Conservation (phyloP, 2,113 vertebrate genomes). For the Lates calcarifer region DNA sequence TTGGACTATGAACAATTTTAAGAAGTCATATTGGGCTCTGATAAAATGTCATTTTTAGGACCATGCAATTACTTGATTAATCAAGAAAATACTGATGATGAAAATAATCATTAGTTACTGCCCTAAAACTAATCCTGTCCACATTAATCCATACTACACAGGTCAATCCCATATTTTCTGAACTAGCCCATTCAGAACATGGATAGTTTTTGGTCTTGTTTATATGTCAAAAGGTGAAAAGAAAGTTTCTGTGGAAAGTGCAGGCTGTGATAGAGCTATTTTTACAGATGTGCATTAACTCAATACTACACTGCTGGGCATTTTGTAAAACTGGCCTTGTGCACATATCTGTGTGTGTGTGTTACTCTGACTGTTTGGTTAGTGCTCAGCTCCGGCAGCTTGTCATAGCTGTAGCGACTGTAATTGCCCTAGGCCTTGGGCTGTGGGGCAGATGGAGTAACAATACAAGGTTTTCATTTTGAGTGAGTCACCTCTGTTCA, state of each 20-base stretch:
- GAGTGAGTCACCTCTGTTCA: constrained; percentile 15
- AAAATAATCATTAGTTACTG: not conserved
- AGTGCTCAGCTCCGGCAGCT: constrained; percentile 55
- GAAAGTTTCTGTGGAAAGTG: not conserved
- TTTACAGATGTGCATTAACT: constrained; percentile 69
- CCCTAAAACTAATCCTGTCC: not conserved
- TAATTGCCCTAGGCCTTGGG: constrained; percentile 68
- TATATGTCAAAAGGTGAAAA: not conserved
- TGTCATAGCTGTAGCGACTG: constrained; percentile 63
- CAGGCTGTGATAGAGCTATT: constrained; percentile 60
- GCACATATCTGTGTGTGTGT: constrained; percentile 5
- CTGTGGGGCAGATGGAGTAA: constrained; percentile 59
- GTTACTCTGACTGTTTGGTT: constrained; percentile 40
- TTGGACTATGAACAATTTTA: not conserved
- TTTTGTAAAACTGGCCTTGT: constrained; percentile 64
- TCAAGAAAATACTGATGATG: too few relatives aligned
- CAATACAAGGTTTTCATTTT: constrained; percentile 54
- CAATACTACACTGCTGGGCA: constrained; percentile 37
- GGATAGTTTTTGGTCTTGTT: constrained; percentile 82
- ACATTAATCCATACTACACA: not conserved
- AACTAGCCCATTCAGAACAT: constrained; percentile 79
- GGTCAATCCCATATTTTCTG: not conserved
- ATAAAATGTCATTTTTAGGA: too few relatives aligned
- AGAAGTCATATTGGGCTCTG: not conserved
- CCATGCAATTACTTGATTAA: too few relatives aligned